These are phyloP conservation scores for Tolmerus cingulatus DNA, from an alignment of 2,888 invertebrate species.

Conservation along the genomic window DNA sequence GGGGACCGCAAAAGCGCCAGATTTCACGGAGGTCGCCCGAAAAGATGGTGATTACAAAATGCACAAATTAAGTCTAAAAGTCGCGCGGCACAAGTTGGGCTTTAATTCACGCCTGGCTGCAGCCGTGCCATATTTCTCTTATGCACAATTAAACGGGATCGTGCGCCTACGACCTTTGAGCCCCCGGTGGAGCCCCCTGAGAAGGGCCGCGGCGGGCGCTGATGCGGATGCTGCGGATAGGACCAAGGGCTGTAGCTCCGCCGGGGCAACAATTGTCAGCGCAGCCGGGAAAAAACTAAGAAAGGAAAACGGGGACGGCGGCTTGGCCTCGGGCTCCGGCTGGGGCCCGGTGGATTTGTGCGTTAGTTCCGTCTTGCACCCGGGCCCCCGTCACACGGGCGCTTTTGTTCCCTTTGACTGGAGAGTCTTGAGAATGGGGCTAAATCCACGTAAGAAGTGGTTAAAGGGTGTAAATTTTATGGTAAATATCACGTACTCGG, in stretches of 20 bases:
- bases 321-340: background rate
- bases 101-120: conserved; percentile 21
- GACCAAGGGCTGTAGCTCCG: background rate
- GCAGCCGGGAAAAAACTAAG: background rate
- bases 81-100: background rate
- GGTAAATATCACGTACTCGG: conserved; percentile 24
- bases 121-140: conserved; percentile 21
- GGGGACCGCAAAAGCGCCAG: background rate
- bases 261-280: conserved; percentile 17
- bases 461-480: conserved; percentile 23
- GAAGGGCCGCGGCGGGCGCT: background rate
- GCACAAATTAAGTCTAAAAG: conserved; percentile 25
- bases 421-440: background rate
- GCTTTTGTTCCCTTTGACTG: background rate
- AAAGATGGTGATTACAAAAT: conserved; percentile 16
- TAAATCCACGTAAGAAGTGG: conserved; percentile 10
- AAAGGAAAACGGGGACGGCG: background rate
- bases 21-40: conserved; percentile 1
- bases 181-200: background rate
- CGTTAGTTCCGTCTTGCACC: conserved; percentile 5
- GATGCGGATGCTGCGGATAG: background rate
- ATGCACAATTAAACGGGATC: conserved; percentile 25
- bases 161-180: conserved; percentile 27
- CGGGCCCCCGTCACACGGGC: background rate
- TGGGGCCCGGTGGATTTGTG: background rate